A percentile compares a stretch with the other conserved stretches of the same genome.
These are phyloP conservation scores for Perizoma affinitatum DNA, from an alignment of 2,888 invertebrate species.

Conservation along the genomic window DNA sequence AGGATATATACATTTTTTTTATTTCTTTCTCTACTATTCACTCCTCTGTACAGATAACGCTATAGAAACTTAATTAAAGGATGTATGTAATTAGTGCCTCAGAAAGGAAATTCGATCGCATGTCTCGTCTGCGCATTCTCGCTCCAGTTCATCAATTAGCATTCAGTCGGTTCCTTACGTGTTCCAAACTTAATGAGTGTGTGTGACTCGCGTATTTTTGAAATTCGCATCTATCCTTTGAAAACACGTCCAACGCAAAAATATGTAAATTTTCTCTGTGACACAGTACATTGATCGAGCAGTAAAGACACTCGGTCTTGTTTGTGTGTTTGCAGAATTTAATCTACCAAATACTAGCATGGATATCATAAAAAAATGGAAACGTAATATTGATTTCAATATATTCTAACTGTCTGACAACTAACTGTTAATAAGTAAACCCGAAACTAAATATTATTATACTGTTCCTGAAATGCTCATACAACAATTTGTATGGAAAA, in stretches of 20 bases:
- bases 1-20: no score
- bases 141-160: constrained; percentile 70
- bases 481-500: no score
- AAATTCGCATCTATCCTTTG: constrained; percentile 70
- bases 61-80: constrained; percentile 4
- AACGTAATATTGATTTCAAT: no score
- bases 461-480: no score
- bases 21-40: no score
- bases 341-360: no score
- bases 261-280: constrained; percentile 68
- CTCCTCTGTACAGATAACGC: neutral
- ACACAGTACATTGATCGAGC: neutral
- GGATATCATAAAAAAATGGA: no score
- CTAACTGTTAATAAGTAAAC: no score
- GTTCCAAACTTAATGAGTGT: constrained; percentile 80
- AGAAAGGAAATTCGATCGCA: constrained; percentile 12
- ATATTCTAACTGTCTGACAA: no score
- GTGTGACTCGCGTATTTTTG: constrained; percentile 67
- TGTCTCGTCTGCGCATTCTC: constrained; percentile 52
- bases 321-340: no score
- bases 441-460: no score
- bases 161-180: constrained; percentile 76
- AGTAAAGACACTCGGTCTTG: neutral
- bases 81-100: constrained; percentile 15
- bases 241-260: constrained; percentile 69